These are phyloP conservation scores for Hirundichthys speculiger DNA, from an alignment of 2,113 vertebrate species.

Conservation along the genomic window DNA sequence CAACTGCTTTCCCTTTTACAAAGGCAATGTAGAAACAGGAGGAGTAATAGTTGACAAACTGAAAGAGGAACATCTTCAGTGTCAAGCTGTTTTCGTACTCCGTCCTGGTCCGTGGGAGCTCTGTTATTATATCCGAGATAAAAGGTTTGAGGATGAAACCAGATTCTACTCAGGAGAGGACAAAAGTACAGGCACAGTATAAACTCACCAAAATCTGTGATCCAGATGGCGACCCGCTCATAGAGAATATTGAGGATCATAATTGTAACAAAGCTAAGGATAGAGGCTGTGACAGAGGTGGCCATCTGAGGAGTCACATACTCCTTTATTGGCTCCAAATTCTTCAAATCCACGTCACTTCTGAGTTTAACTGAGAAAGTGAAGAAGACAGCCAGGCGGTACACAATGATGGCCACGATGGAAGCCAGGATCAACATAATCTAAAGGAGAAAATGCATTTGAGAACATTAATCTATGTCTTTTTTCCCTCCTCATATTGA, in stretches of 20 bases:
- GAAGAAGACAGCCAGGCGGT: slow-evolving; percentile 91
- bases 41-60: slow-evolving; percentile 97
- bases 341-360: slow-evolving; percentile 71
- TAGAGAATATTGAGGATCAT: slow-evolving; percentile 93
- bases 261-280: slow-evolving; percentile 92
- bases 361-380: slow-evolving; percentile 83
- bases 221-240: slow-evolving; percentile 92
- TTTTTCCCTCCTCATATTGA: not conserved
- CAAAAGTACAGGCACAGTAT: not conserved
- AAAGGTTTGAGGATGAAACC: not conserved
- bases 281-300: slow-evolving; percentile 89
- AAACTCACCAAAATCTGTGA: slow-evolving; percentile 90
- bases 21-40: slow-evolving; percentile 97
- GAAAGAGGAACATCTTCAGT: slow-evolving; percentile 97
- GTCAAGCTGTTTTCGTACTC: slow-evolving; percentile 96
- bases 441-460: slow-evolving; percentile 60
- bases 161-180: accelerated
- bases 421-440: slow-evolving; percentile 91
- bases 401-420: slow-evolving; percentile 91
- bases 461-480: not conserved
- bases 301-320: slow-evolving; percentile 94
- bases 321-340: slow-evolving; percentile 85
- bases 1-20: slow-evolving; percentile 92
- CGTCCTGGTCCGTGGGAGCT: slow-evolving; percentile 91
- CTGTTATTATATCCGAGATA: slow-evolving; percentile 65